Evolutionary conservation across 2,888 invertebrate genomes (phyloP).

Genomic region (Pollenia labialis): DNA sequence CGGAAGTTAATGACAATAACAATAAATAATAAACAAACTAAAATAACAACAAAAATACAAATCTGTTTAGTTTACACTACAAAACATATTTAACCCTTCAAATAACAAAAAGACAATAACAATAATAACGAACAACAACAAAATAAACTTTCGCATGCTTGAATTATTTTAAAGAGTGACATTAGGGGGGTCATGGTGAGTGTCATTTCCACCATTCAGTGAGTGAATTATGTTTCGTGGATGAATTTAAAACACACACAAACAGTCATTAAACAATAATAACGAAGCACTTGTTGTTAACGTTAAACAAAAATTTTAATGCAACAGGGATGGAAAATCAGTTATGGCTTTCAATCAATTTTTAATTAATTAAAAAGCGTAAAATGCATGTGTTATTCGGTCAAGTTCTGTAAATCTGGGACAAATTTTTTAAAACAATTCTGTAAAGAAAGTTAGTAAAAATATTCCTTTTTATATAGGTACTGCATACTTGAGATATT

Average conservation of each 20-base stretch:
- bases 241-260: background rate
- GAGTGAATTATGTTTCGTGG: slow-evolving; percentile 27
- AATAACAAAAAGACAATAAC: slow-evolving; percentile 16
- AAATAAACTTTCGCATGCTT: slow-evolving; percentile 52
- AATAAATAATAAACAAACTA: slow-evolving; percentile 2
- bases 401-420: no score
- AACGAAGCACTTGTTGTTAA: slow-evolving; percentile 24
- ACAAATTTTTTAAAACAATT: no score
- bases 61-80: slow-evolving; percentile 36
- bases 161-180: slow-evolving; percentile 10
- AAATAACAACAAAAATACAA: slow-evolving; percentile 32
- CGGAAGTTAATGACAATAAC: slow-evolving; percentile 55
- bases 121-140: slow-evolving; percentile 1
- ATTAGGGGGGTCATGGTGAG: slow-evolving; percentile 35
- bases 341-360: no score
- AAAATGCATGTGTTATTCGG: no score
- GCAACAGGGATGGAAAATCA: background rate
- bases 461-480: no score
- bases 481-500: no score
- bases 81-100: slow-evolving; percentile 48
- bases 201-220: slow-evolving; percentile 14
- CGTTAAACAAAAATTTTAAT: slow-evolving; percentile 9
- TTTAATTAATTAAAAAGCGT: no score
- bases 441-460: no score
- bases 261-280: background rate